Evolutionary conservation across 2,797 vertebrate genomes (phyloP), one percentile per base, ranked within the genome.

Genomic region (Micropoecilia bifurca): DNA sequence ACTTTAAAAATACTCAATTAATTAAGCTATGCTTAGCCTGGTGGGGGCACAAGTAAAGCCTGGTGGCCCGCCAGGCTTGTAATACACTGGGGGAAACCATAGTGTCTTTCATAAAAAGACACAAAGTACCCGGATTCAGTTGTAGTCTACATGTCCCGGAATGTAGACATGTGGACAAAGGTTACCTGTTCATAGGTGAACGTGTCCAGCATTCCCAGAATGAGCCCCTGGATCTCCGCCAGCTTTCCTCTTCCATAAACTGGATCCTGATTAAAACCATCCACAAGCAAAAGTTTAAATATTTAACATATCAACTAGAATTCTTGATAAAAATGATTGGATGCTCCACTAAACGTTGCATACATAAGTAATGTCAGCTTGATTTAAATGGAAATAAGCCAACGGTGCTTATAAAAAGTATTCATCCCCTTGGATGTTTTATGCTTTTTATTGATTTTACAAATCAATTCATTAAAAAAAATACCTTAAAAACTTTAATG

Each of bases 141-240:
- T n/a, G 16, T 30, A 28, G 4, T 59, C 55, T 18, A 63, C 22
- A 12, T 25, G 36, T 41, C 18, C 36, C 22, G 5, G 20, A 68
- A 68, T 25, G 36, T 5, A 25, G 39, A 41, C 20, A 28, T 28
- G 71, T 12, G 61, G 1, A 22, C 20, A 25, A 3, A 2, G 4
- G 46, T 57, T 94, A 99, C 98, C 92, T 98, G 97, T 83, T 99
- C 98, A 74, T 99, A 99, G 90, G 95, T 99, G 88, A 99, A 99
- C 1, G 97, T 99, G 84, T 99, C 98, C 91, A 99, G 87, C 98
- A 99, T 99, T 63, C 98, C 98, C 83, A 99, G 92, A 71, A 99
- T 96, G 73, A 99, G 97, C 6, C 97, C 96, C 83, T 99, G 97
- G 89, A 99, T 98, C 94, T 99, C 98, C 86, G 97, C 96, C 88